Base-by-base conservation (phyloP, 2,113 vertebrate species). In the Pavo muticus region DNA sequence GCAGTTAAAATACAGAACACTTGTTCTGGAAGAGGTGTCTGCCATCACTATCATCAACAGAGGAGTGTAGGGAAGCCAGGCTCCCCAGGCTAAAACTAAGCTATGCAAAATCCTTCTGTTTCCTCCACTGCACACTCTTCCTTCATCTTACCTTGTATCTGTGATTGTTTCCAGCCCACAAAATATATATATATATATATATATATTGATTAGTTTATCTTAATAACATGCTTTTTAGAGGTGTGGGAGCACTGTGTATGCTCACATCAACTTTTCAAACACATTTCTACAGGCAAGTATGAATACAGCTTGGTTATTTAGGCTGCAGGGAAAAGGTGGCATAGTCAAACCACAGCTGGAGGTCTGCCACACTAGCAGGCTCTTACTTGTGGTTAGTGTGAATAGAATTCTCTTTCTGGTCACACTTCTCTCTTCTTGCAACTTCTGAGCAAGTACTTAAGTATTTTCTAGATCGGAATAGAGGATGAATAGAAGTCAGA, bases 381-480 rank as follows among this genome's bases (percentile, higher is more conserved):
- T 71, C 30, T 24, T 32, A 10, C 56, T n/a, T 4, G 7, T 56
- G 57, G 32, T 59, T 35, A 59, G 57, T 23, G 11, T 7, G 4
- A 91, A 13, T 2, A 70, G 4, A 11, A 81, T 11, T 72, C 11
- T 91, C 11, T 52, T 84, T 63, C 45, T 57, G 35, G 7, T 11
- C 61, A 14, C 42, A 19, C 6, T 81, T 42, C 32, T 57, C 32
- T 73, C 25, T 52, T 87, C 83, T 77, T 61, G 23, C 40, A 84
- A 20, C 8, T 14, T 70, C 54, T 47, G 48, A 82, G 20, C 29
- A 90, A 88, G 73, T 10, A 48, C 21, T 61, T 45, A 64, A 42
- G 29, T 70, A 39, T 72, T 93, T 93, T 84, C 24, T 52, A 56
- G 35, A 21, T 93, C 71, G 92, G 47, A 39, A 95, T 81, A 94